phyloP scores from a whole-genome alignment of 1,140 invertebrate species.

The Heterodera carotae region DNA sequence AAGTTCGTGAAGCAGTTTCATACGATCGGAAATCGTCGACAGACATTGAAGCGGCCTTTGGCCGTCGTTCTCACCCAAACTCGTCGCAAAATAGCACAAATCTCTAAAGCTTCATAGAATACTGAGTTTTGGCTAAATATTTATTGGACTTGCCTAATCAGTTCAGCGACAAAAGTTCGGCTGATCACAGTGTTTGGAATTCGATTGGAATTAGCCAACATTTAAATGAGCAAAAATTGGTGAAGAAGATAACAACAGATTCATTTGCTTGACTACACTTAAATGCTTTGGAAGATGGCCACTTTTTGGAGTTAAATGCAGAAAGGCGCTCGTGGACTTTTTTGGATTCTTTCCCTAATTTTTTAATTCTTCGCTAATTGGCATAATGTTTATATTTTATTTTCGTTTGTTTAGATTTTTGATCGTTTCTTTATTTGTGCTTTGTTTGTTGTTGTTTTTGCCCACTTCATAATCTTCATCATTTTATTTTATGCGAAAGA shows the following conservation, averaged over 20 bases:
- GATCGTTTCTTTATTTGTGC: too few species aligned
- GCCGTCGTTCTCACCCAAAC: neutral
- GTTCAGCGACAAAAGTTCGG: neutral
- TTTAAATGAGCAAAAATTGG: neutral
- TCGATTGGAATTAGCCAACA: neutral
- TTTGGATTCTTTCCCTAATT: too few species aligned
- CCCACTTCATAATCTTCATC: too few species aligned
- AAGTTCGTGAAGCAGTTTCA: neutral
- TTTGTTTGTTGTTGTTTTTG: too few species aligned
- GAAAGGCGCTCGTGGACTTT: too few species aligned
- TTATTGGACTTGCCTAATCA: neutral
- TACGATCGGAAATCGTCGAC: neutral
- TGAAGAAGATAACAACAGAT: too few species aligned
- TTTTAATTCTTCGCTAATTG: too few species aligned
- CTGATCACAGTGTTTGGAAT: constrained; percentile 5
- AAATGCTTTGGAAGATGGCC: too few species aligned
- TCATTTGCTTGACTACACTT: neutral
- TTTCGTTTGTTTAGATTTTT: too few species aligned
- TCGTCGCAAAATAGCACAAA: neutral
- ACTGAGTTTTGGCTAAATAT: neutral
- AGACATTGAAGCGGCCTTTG: neutral
- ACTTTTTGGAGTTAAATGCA: too few species aligned
- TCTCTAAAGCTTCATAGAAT: neutral
- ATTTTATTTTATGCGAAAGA: too few species aligned
- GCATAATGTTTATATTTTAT: too few species aligned